Conservation (phyloP, 2,888 invertebrate genomes). For the Scotopteryx bipunctaria region DNA sequence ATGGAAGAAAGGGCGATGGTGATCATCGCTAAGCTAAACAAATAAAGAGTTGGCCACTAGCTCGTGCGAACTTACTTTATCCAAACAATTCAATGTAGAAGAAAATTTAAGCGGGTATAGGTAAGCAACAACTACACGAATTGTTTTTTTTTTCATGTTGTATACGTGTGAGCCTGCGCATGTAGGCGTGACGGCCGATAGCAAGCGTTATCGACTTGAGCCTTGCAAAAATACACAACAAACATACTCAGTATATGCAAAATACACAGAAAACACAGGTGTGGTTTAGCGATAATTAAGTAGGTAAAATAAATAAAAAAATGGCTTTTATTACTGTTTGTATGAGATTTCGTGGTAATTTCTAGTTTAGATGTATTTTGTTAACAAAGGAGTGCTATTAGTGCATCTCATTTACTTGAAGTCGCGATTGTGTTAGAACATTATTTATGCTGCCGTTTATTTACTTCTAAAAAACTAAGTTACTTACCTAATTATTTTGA, state of each 20-base stretch:
- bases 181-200: constrained; percentile 76
- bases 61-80: no score
- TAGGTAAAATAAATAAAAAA: constrained; percentile 51
- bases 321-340: constrained; percentile 38
- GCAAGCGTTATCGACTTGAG: constrained; percentile 71
- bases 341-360: constrained; percentile 41
- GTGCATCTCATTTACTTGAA: no score
- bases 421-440: no score
- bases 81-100: no score
- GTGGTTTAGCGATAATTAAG: constrained; percentile 50
- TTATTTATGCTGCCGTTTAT: no score
- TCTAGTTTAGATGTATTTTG: constrained; percentile 30
- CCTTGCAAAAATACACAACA: constrained; percentile 82
- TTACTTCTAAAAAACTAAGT: no score
- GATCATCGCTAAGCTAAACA: no score
- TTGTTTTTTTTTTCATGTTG: constrained; percentile 47
- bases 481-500: background rate
- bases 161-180: constrained; percentile 53
- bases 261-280: constrained; percentile 45
- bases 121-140: constrained; percentile 65
- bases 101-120: no score
- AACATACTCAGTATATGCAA: constrained; percentile 49
- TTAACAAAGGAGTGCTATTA: constrained; percentile 9
- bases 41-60: no score
- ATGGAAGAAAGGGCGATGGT: no score